phyloP scores from a whole-genome alignment of 1,140 invertebrate species.

The Trichonephila inaurata region DNA sequence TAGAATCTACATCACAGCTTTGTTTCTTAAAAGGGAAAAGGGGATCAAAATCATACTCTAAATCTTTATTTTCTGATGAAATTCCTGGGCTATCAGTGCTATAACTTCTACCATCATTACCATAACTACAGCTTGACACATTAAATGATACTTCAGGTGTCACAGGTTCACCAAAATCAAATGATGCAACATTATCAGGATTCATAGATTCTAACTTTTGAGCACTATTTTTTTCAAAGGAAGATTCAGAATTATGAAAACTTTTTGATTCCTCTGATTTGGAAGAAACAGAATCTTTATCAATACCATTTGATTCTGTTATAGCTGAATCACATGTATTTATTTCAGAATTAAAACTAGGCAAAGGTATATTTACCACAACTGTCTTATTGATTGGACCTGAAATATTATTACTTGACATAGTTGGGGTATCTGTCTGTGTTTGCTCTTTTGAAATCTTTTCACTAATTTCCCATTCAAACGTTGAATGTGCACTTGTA shows the following conservation, averaged over 20 bases:
- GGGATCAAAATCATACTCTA: background rate
- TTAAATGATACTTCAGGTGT: conserved; percentile 44
- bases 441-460: background rate
- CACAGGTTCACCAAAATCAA: conserved; percentile 17
- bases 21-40: background rate
- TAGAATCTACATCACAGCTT: background rate
- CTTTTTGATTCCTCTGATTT: background rate
- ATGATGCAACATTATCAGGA: background rate
- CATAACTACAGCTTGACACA: conserved; percentile 46
- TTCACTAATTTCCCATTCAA: background rate
- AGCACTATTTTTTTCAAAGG: background rate
- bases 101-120: background rate
- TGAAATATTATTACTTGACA: background rate
- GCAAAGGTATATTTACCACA: conserved; percentile 2
- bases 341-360: background rate
- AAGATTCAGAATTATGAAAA: background rate
- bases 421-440: background rate
- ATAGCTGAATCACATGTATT: background rate
- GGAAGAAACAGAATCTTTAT: background rate
- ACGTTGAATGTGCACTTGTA: background rate
- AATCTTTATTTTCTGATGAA: conserved; percentile 19
- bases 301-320: background rate
- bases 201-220: background rate
- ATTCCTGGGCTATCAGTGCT: conserved; percentile 24
- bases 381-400: background rate